These are phyloP conservation scores for Trididemnum miniatum DNA, from an alignment of 23 tunicate species.

Conservation along the genomic window DNA sequence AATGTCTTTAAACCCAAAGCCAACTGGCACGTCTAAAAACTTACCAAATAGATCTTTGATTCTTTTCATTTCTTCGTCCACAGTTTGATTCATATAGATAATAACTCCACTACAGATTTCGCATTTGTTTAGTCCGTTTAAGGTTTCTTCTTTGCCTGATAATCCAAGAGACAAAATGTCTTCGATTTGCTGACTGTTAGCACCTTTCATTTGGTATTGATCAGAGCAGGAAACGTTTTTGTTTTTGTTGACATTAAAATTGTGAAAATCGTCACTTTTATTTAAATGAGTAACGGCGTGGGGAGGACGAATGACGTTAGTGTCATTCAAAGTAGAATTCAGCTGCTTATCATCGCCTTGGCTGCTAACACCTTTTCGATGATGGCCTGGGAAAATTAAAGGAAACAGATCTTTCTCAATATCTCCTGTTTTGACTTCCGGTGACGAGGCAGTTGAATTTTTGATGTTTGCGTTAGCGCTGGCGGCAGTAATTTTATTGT, in stretches of 20 bases:
- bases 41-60: slow-evolving; percentile 49
- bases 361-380: background rate
- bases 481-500: slow-evolving; percentile 50
- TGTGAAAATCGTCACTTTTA: slow-evolving; percentile 28
- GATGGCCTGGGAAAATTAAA: slow-evolving; percentile 51
- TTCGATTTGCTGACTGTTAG: no score
- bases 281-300: background rate
- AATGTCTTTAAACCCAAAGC: no score
- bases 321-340: background rate
- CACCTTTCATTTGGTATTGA: background rate
- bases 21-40: no score
- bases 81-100: background rate
- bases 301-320: background rate
- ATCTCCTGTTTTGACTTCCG: slow-evolving; percentile 44
- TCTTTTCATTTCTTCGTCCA: slow-evolving; percentile 36
- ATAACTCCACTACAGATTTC: slow-evolving; percentile 33
- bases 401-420: slow-evolving; percentile 59
- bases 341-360: background rate
- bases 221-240: background rate
- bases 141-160: background rate
- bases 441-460: slow-evolving; percentile 36
- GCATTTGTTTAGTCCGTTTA: slow-evolving; percentile 20
- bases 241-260: slow-evolving; percentile 7
- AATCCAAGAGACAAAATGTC: background rate
- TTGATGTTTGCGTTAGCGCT: background rate